Evolutionary conservation across 2,888 invertebrate species (phyloP).

Genomic region (Bunonema sp.): DNA sequence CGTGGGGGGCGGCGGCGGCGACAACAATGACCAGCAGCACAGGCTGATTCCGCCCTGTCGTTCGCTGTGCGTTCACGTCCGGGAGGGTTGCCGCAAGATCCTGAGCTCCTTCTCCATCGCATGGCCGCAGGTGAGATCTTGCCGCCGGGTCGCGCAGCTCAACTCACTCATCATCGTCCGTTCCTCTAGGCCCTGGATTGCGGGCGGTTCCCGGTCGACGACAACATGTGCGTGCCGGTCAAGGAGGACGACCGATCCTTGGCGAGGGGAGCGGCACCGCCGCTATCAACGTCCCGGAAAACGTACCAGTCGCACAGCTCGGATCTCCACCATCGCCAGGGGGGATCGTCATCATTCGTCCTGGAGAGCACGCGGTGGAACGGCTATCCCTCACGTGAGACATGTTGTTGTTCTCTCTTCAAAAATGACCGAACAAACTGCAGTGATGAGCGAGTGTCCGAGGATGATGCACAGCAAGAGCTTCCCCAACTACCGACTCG

Average conservation of each 20-base stretch:
- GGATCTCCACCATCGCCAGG: no score
- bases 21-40: slow-evolving; percentile 43
- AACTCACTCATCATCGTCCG: no score
- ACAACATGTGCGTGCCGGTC: slow-evolving; percentile 50
- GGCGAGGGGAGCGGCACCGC: background rate
- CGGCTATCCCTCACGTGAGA: no score
- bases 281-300: background rate
- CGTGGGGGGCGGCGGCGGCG: background rate
- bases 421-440: no score
- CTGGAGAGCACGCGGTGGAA: background rate
- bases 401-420: no score
- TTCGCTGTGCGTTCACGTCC: slow-evolving; percentile 46
- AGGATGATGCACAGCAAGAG: slow-evolving; percentile 25
- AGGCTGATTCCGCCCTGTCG: slow-evolving; percentile 45
- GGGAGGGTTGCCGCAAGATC: slow-evolving; percentile 47
- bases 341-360: no score
- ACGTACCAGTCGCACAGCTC: no score
- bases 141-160: no score
- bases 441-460: slow-evolving; percentile 23
- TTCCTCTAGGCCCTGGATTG: slow-evolving; percentile 48
- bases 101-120: slow-evolving; percentile 50
- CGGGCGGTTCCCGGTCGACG: slow-evolving; percentile 45
- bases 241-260: slow-evolving; percentile 40
- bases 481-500: slow-evolving; percentile 16
- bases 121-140: slow-evolving; percentile 51